Evolutionary conservation across 2,888 invertebrate species (phyloP).

Genomic region (Tinea semifulvella): DNA sequence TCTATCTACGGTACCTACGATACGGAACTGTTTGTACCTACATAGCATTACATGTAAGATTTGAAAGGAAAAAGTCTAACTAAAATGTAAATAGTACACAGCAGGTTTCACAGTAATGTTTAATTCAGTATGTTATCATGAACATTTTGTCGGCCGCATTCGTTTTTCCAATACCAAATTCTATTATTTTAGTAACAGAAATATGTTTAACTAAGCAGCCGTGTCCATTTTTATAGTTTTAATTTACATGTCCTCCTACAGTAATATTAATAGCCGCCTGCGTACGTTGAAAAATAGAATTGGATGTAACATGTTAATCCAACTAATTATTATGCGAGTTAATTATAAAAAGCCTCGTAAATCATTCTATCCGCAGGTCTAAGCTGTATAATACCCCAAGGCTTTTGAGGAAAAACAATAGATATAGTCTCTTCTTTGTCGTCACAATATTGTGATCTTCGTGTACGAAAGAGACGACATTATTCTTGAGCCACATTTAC

Average conservation of each 20-base stretch:
- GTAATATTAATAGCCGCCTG: neutral
- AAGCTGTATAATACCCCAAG: conserved; percentile 41
- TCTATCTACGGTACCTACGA: too few relatives aligned
- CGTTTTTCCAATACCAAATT: conserved; percentile 5
- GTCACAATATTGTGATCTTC: conserved; percentile 23
- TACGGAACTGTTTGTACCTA: conserved; percentile 9
- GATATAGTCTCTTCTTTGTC: conserved; percentile 40
- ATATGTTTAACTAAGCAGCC: neutral
- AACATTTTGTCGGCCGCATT: conserved; percentile 59
- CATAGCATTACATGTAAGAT: conserved; percentile 8
- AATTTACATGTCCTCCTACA: conserved; percentile 5
- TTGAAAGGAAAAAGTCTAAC: conserved; percentile 14
- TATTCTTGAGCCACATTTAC: conserved; percentile 31
- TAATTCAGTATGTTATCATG: conserved; percentile 54
- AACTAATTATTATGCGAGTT: conserved; percentile 53
- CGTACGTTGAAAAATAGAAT: conserved; percentile 39
- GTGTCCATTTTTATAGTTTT: neutral
- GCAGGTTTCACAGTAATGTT: conserved; percentile 59
- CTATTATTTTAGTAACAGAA: conserved; percentile 3
- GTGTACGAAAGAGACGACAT: conserved; percentile 40
- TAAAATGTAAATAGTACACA: conserved; percentile 38
- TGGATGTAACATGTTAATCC: conserved; percentile 52
- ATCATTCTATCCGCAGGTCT: conserved; percentile 48
- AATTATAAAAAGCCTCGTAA: conserved; percentile 55
- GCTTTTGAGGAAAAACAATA: conserved; percentile 50